A percentile compares a stretch with the other conserved stretches of the same genome.
These are phyloP conservation scores for Melanotaenia nigrans DNA, from an alignment of 2,797 vertebrate genomes.

Conservation along the genomic window DNA sequence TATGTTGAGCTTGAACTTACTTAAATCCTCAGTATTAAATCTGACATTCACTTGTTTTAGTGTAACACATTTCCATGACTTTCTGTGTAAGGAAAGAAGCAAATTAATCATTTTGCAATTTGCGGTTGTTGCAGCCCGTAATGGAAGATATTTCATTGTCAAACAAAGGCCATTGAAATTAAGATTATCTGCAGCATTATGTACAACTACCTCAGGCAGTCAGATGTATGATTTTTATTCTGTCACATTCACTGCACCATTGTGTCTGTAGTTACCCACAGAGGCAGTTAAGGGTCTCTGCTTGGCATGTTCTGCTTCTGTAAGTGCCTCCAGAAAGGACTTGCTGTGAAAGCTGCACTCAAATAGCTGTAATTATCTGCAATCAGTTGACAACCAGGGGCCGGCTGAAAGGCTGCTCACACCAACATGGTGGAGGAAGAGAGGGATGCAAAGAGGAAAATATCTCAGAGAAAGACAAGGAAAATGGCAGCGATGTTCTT, in stretches of 20 bases:
- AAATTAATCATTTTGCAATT: background rate
- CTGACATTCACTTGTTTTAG: background rate
- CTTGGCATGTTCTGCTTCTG: conserved; percentile 73
- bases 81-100: too few species aligned
- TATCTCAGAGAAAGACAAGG: conserved; percentile 39
- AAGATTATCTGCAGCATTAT: conserved; percentile 6
- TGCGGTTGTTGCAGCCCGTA: background rate
- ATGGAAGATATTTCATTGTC: background rate
- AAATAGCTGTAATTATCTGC: conserved; percentile 85
- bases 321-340: conserved; percentile 79
- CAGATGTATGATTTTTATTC: conserved; percentile 52
- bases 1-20: conserved; percentile 1
- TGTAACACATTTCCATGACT: background rate
- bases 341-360: conserved; percentile 78
- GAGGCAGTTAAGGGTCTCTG: conserved; percentile 67
- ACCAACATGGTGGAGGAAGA: conserved; percentile 59
- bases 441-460: conserved; percentile 44
- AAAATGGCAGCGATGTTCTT: conserved; percentile 33
- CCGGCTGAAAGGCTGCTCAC: conserved; percentile 74
- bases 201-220: conserved; percentile 8
- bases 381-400: conserved; percentile 78
- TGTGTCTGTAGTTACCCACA: conserved; percentile 61
- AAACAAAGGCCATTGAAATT: background rate
- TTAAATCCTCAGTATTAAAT: conserved; percentile 6
- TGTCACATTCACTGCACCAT: conserved; percentile 48